phyloP scores from a whole-genome alignment of 2,113 vertebrate genomes.

The Struthidea cinerea region DNA sequence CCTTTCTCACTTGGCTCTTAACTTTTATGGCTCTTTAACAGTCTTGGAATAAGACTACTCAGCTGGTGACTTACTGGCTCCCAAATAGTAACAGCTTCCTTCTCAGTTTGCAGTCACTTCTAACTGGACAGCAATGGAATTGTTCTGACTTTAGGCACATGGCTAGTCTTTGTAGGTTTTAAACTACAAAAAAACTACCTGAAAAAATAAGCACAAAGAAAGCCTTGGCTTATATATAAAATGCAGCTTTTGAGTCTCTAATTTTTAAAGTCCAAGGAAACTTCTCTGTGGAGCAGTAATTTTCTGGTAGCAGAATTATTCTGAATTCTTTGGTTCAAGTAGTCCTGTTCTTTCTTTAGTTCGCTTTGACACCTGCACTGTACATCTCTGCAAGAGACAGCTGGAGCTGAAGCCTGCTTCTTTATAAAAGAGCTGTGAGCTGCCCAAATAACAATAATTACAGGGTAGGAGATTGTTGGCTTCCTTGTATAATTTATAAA shows the following conservation, averaged over 20 bases:
- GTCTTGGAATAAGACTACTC: not conserved
- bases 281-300: not conserved
- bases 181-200: not conserved
- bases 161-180: not conserved
- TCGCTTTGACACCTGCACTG: not conserved
- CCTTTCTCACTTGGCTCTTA: not conserved
- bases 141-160: not conserved
- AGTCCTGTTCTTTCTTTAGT: not conserved
- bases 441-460: constrained; percentile 4
- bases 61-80: not conserved
- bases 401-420: not conserved
- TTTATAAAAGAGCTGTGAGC: not conserved
- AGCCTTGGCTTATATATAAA: not conserved
- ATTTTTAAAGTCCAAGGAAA: not conserved
- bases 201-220: not conserved
- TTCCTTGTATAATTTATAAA: not conserved
- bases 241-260: not conserved
- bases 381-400: not conserved
- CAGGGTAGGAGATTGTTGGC: not conserved
- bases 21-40: not conserved
- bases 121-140: not conserved
- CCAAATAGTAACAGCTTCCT: not conserved
- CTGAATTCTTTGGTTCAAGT: not conserved
- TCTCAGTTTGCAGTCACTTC: not conserved
- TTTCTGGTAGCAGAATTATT: not conserved